Evolutionary conservation across 2,113 vertebrate species (phyloP).

Genomic region (Equus przewalskii): DNA sequence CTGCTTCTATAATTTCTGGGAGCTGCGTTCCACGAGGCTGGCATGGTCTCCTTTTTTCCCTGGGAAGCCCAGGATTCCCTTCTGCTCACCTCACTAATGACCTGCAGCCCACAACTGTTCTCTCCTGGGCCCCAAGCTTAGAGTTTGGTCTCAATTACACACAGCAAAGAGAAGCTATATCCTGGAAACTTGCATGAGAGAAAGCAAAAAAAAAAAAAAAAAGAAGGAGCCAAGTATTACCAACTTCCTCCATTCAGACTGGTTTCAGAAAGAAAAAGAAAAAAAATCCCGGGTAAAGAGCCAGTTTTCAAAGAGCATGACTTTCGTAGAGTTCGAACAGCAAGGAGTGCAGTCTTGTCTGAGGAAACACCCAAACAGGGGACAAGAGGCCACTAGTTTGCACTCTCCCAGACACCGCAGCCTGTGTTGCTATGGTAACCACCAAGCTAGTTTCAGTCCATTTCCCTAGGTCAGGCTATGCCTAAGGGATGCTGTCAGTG

Average conservation of each 20-base stretch:
- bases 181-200: conserved; percentile 67
- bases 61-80: conserved; percentile 68
- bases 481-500: conserved; percentile 71
- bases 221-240: conserved; percentile 76
- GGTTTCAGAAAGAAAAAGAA: conserved; percentile 68
- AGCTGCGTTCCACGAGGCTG: conserved; percentile 78
- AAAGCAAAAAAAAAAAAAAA: conserved; percentile 46
- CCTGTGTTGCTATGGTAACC: conserved; percentile 81
- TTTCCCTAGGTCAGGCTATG: conserved; percentile 53
- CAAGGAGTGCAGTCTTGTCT: conserved; percentile 53
- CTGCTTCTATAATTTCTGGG: conserved; percentile 65
- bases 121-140: conserved; percentile 81
- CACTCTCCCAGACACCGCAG: conserved; percentile 55
- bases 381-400: conserved; percentile 64
- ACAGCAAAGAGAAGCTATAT: conserved; percentile 84
- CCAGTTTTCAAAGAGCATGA: conserved; percentile 76
- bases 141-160: conserved; percentile 89
- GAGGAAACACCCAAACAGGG: conserved; percentile 70
- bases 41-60: conserved; percentile 66
- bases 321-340: conserved; percentile 54
- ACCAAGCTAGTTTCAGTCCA: conserved; percentile 82
- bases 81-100: conserved; percentile 82
- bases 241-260: conserved; percentile 81
- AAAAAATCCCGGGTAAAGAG: conserved; percentile 64
- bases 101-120: conserved; percentile 81